Evolutionary conservation across 1,140 invertebrate species (phyloP), one percentile per base, ranked within the genome.

Genomic region (Pseudoatta argentina): DNA sequence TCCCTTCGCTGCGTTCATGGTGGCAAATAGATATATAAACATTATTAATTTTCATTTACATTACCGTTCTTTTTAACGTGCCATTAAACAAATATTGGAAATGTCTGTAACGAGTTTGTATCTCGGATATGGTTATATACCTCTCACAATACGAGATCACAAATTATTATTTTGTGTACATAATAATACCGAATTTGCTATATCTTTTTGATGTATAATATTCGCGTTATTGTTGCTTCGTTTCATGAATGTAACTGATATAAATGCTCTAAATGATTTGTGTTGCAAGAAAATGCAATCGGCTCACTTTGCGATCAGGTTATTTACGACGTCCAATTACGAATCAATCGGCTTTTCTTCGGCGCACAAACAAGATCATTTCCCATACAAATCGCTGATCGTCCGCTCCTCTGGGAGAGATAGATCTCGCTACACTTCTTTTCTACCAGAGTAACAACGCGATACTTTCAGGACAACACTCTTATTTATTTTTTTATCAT

Each of bases 31-130:
- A 77, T 16, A 2, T 44, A 12, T n/a, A 24, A 61, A 61, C 34
- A 63, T 78, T 64, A 78, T 78, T 78, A 44, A 63, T 63, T 44
- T 63, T 5, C n/a, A 48, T 24, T 24, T 16, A 3, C 57, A 21
- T 34, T 30, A 39, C 18, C 0, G 27, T 14, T 5, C 57, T n/a
- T 77, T 63, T 77, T 34, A 77, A 1, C 10, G 21, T 4, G 7
- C 27, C 21, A 21, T 57, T 24, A 48, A 78, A 64, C 24, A 64
- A 78, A 66, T 78, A 27, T 63, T 16, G 21, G 18, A 44, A n/a
- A 30, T 78, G n/a, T 30, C 16, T 39, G 10, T 78, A 48, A 64
- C 59, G 24, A 64, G 34, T 48, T 77, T 63, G 24, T 63, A n/a
- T 48, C 51, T n/a, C 27, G 24, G 0, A 48, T 64, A 30, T 14